phyloP scores from a whole-genome alignment of 2,888 invertebrate genomes.

The Argyresthia goedartella region DNA sequence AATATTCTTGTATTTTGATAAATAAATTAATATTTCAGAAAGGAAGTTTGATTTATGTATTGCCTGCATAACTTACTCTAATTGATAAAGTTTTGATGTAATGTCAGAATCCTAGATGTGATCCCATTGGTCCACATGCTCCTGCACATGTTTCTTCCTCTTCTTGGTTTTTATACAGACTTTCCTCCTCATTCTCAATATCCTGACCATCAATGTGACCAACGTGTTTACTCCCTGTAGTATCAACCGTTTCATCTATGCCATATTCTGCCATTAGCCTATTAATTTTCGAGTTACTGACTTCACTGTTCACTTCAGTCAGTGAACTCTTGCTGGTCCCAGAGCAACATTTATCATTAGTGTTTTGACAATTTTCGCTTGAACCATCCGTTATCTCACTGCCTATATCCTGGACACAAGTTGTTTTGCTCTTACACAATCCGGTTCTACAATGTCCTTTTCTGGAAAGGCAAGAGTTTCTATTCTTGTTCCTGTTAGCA shows the following conservation, averaged over 20 bases:
- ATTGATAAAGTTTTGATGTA: background rate
- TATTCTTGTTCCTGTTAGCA: background rate
- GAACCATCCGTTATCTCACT: background rate
- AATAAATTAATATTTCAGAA: no score
- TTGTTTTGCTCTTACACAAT: background rate
- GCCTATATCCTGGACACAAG: background rate
- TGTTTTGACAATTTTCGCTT: background rate
- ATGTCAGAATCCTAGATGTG: slow-evolving; percentile 41
- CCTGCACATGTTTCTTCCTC: slow-evolving; percentile 44
- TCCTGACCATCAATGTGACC: background rate
- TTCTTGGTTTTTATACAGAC: slow-evolving; percentile 10
- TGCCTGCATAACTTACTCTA: background rate
- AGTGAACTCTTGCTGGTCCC: background rate
- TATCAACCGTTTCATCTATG: slow-evolving; percentile 20
- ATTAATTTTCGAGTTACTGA: slow-evolving; percentile 29
- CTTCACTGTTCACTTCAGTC: slow-evolving; percentile 17
- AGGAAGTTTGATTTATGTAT: background rate
- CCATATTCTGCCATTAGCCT: slow-evolving; percentile 35
- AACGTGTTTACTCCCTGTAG: background rate
- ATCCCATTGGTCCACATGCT: slow-evolving; percentile 39
- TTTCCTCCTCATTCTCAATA: background rate
- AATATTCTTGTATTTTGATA: background rate
- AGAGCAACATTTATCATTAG: slow-evolving; percentile 3
- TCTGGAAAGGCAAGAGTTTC: background rate
- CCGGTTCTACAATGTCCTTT: background rate